These are phyloP conservation scores for Orthosia cruda DNA, from an alignment of 2,888 invertebrate species.

Conservation along the genomic window DNA sequence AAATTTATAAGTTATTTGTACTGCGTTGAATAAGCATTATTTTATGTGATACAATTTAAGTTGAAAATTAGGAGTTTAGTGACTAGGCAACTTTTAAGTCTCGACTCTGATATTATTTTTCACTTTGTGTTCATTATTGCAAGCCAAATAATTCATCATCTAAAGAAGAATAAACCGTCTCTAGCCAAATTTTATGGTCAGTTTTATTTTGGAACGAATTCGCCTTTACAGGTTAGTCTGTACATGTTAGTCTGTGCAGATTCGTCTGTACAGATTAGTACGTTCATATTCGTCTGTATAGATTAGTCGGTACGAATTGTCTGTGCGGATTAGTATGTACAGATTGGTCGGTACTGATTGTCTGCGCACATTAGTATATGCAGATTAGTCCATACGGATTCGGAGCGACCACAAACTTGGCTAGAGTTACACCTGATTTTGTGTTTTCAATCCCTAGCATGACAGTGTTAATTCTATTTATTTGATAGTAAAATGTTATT, in stretches of 20 bases:
- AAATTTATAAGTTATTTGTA: conserved; percentile 18
- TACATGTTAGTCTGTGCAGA: background rate
- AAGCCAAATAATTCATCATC: conserved; percentile 72
- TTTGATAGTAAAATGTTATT: conserved; percentile 86
- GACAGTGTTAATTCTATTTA: conserved; percentile 80
- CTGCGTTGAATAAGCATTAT: conserved; percentile 32
- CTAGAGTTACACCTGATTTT: conserved; percentile 43
- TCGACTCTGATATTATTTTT: conserved; percentile 42
- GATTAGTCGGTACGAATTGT: background rate
- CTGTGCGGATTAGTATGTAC: background rate
- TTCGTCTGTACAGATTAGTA: background rate
- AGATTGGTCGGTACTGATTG: background rate
- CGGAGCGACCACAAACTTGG: background rate
- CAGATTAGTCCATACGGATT: background rate
- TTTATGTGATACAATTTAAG: conserved; percentile 29
- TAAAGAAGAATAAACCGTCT: conserved; percentile 57
- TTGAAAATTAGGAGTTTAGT: conserved; percentile 38
- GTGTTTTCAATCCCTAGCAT: conserved; percentile 59
- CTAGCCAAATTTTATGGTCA: background rate
- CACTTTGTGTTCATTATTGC: conserved; percentile 75
- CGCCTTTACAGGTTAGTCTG: background rate
- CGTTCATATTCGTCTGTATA: background rate
- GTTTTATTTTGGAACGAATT: background rate
- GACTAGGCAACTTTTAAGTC: conserved; percentile 64
- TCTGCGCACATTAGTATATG: background rate